Evolutionary conservation across 2,113 vertebrate species (phyloP).

Genomic region (Heptranchias perlo): DNA sequence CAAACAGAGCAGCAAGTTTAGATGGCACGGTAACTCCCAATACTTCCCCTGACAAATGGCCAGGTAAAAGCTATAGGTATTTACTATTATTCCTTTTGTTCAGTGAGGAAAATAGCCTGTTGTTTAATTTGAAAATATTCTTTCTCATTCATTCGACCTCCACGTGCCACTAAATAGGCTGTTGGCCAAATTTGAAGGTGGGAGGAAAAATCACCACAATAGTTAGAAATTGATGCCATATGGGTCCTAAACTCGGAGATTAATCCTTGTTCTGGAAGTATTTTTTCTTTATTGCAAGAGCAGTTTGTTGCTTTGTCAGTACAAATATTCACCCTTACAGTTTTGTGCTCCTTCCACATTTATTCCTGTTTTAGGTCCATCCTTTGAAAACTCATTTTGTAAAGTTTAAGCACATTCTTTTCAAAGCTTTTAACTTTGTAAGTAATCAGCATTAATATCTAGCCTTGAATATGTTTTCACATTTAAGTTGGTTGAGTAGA

Average conservation of each 20-base stretch:
- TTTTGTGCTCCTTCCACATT: not conserved
- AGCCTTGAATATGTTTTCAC: no score
- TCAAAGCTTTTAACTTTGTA: no score
- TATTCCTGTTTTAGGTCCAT: not conserved
- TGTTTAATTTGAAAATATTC: not conserved
- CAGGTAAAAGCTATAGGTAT: constrained; percentile 64
- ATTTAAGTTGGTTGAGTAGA: no score
- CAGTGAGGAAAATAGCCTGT: not conserved
- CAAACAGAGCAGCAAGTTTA: constrained; percentile 66
- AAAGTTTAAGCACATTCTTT: no score
- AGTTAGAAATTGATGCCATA: not conserved
- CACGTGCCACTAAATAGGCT: no score
- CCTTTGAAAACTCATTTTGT: no score
- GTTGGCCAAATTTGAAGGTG: not conserved
- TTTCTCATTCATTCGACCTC: not conserved
- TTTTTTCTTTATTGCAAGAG: not conserved
- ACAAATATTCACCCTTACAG: not conserved
- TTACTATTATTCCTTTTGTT: not conserved
- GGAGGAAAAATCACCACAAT: not conserved
- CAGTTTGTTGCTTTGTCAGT: not conserved
- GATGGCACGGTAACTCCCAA: constrained; percentile 82
- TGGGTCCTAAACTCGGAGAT: not conserved
- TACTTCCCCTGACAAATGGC: constrained; percentile 90
- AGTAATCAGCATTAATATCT: no score
- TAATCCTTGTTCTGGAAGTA: not conserved